These are phyloP conservation scores for Volucella inflata DNA, from an alignment of 2,888 invertebrate genomes.

Conservation along the genomic window DNA sequence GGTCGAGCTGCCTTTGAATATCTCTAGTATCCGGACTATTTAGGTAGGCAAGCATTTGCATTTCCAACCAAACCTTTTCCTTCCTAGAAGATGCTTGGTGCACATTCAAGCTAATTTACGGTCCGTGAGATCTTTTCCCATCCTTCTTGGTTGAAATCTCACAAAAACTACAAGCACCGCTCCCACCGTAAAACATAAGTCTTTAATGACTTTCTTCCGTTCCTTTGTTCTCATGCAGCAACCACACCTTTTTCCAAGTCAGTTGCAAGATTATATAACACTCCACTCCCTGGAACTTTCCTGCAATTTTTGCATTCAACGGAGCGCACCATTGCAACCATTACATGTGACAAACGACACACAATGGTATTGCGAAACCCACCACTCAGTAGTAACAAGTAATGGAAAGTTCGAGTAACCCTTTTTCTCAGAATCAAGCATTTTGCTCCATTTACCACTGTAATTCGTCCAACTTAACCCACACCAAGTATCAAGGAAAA, in stretches of 20 bases:
- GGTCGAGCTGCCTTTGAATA: no score
- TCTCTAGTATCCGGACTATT: no score
- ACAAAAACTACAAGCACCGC: no score
- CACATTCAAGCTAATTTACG: no score
- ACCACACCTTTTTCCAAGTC: conserved; percentile 13
- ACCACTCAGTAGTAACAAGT: neutral
- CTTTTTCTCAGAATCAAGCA: conserved; percentile 40
- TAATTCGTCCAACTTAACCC: neutral
- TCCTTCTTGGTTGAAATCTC: no score
- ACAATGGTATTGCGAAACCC: conserved; percentile 51
- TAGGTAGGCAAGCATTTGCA: no score
- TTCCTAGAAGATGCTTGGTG: no score
- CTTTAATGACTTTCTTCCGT: no score
- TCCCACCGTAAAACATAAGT: no score
- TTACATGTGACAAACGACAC: conserved; percentile 15
- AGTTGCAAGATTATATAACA: conserved; percentile 36
- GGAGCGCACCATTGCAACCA: conserved; percentile 55
- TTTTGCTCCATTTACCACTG: conserved; percentile 49
- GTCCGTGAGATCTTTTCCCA: no score
- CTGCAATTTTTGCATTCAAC: conserved; percentile 60
- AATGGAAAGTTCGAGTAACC: conserved; percentile 56
- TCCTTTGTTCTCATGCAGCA: neutral
- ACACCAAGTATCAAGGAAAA: neutral
- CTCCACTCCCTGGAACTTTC: conserved; percentile 44
- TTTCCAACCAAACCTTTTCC: no score